Percentiles rank a stretch among this genome's conserved stretches.
These are phyloP conservation scores for Meriones unguiculatus DNA, from an alignment of 2,113 vertebrate species.

Conservation along the genomic window DNA sequence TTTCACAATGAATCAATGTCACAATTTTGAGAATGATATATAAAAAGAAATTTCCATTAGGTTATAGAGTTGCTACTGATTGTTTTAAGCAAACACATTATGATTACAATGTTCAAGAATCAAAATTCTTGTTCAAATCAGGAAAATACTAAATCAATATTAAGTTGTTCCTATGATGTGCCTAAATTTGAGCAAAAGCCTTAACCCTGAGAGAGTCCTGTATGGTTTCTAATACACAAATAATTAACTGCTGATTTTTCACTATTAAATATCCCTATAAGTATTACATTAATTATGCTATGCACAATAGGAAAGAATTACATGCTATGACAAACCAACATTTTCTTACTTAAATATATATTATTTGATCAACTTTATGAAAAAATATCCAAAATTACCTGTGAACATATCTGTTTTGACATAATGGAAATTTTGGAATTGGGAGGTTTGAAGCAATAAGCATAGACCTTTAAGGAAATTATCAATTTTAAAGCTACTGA, in stretches of 20 bases:
- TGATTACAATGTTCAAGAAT: not conserved
- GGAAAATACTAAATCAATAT: not conserved
- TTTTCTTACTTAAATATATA: not conserved
- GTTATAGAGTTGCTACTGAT: not conserved
- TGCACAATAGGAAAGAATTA: not conserved
- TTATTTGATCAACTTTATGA: not conserved
- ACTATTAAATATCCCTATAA: not conserved
- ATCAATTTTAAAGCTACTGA: not conserved
- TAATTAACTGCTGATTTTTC: not conserved
- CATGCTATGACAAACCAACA: not conserved
- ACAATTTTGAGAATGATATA: not conserved
- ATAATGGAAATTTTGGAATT: not conserved
- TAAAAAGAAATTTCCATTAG: not conserved
- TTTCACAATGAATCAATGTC: not conserved
- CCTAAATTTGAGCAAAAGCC: not conserved
- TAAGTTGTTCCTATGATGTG: not conserved
- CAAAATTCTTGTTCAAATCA: not conserved
- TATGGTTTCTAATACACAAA: not conserved
- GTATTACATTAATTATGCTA: not conserved
- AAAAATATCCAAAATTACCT: not conserved
- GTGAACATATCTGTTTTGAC: not conserved
- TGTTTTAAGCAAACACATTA: not conserved
- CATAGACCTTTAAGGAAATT: not conserved
- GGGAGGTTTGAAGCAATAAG: not conserved
- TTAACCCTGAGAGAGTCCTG: not conserved